Evolutionary conservation across 1,140 invertebrate species (phyloP), one percentile per base, ranked within the genome.

Genomic region (Stegodyphus mimosarum): DNA sequence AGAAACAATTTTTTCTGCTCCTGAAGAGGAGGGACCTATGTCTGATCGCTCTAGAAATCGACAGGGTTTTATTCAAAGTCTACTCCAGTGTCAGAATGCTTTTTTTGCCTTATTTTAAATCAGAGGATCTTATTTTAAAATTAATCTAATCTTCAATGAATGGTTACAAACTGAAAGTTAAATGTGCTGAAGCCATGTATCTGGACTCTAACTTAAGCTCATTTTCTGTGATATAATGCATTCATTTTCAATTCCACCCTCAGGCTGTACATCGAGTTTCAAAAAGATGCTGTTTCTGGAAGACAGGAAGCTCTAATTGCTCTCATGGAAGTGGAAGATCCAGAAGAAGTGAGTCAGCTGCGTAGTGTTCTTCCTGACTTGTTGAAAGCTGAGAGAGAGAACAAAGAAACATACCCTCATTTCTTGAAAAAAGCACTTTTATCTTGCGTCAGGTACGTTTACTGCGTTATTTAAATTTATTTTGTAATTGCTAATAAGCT

Each of bases 241-340:
- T 33, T 33, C 33, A 33, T 33, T 33, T 33, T 33, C 1, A 4
- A 9, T 60, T 64, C 55, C 55, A 9, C 52, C 10, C 15, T 55
- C 64, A 76, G 83, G 52, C 51, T 87, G n/a, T 80, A 77, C 63
- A 69, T 69, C 15, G 69, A 84, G 64, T 80, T 76, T 13, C 87
- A 87, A 50, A 67, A 66, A 18, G 84, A 71, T 13, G 10, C 80
- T 7, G 10, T 17, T 49, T 50, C 2, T 51, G 78, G 79, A 7
- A 64, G 33, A 7, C 70, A 86, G 49, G 83, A 86, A 15, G 83
- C 83, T 6, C 75, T 86, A 1, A 71, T 86, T 5, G 83, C 75
- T 7, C 60, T 86, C 17, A 71, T 86, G 74, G 83, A 86, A 64
- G 13, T 78, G 73, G 83, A 86, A 3, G 75, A 78, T 17, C 2